Evolutionary conservation across 2,797 vertebrate species (phyloP), one percentile per base, ranked within the genome.

Genomic region (Galagoides demidoff): DNA sequence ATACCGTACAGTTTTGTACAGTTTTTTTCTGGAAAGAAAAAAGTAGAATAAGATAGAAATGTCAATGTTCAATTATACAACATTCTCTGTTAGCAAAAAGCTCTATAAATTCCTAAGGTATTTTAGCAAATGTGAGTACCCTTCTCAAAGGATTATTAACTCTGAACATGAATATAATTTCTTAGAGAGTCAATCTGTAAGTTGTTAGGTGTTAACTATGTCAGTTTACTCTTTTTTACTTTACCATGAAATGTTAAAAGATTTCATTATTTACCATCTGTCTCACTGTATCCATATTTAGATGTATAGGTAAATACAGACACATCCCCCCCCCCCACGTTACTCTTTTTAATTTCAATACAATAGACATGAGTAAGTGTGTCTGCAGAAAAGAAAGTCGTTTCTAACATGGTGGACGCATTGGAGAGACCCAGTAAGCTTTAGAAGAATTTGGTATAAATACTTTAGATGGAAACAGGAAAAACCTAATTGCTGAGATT

Each of bases 341-440:
- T 93, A 79, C 34, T 37, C 45, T 96, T 97, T 93, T 96, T 34
- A 96, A 97, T 97, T 92, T 78, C 92, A 94, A 87, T 61, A 96
- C 92, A 94, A 87, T 61, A 96, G 89, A 74, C 4, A 39, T 7
- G 37, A 92, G 78, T 17, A 89, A 70, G 19, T 13, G 45, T 81
- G 63, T 89, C 77, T 95, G 91, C 74, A 43, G 25, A 90, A 94
- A 95, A 92, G 76, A 97, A 92, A 83, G 59, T 71, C 59, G 85
- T 59, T 96, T 97, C 83, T 92, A 91, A 92, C 31, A 68, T 87
- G 89, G 61, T 89, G 77, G 93, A 89, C 89, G 71, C 78, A 94
- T 85, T 59, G 68, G 74, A 92, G 39, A 96, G 95, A 97, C 91
- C 90, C 1, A 59, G 39, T 95, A 89, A 96, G 76, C 34, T 91